A percentile compares a stretch with the other conserved stretches of the same genome.
These are phyloP conservation scores for Merodon equestris DNA, from an alignment of 2,888 invertebrate species.

Conservation along the genomic window DNA sequence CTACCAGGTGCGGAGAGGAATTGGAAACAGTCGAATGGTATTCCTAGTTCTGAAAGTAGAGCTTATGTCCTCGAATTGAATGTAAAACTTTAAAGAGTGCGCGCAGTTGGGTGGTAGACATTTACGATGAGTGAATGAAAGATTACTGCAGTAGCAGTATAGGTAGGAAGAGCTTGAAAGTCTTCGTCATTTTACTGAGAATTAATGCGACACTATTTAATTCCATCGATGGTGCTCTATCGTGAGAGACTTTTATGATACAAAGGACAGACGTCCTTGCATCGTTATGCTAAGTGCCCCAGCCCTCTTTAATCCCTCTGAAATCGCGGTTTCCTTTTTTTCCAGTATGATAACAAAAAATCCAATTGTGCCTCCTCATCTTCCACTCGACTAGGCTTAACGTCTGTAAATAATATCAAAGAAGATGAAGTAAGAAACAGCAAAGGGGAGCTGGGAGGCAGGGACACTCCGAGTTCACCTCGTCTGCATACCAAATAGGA, in stretches of 20 bases:
- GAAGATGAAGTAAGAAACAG: slow-evolving; percentile 2
- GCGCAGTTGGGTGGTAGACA: slow-evolving; percentile 35
- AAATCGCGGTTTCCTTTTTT: too few species aligned
- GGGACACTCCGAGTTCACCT: slow-evolving; percentile 17
- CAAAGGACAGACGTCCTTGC: too few species aligned
- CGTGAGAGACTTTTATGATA: too few species aligned
- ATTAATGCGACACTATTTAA: slow-evolving; percentile 11
- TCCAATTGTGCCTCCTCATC: slow-evolving; percentile 45
- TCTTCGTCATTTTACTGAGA: slow-evolving; percentile 39
- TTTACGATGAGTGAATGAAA: slow-evolving; percentile 40
- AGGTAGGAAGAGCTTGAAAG: slow-evolving; percentile 17
- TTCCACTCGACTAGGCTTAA: slow-evolving; percentile 52
- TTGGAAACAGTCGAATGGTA: neutral
- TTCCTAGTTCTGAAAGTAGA: neutral
- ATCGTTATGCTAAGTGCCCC: too few species aligned
- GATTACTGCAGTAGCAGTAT: slow-evolving; percentile 7
- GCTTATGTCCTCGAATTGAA: slow-evolving; percentile 35
- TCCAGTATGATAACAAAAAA: neutral
- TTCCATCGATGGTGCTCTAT: too few species aligned
- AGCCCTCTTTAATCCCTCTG: too few species aligned
- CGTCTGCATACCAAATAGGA: slow-evolving; percentile 61
- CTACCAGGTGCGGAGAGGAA: too few species aligned
- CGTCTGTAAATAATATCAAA: slow-evolving; percentile 66
- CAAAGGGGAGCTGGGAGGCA: slow-evolving; percentile 5
- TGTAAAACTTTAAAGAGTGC: slow-evolving; percentile 44